Evolutionary conservation across 1,140 invertebrate species (phyloP).

Genomic region (Palaemon carinicauda): DNA sequence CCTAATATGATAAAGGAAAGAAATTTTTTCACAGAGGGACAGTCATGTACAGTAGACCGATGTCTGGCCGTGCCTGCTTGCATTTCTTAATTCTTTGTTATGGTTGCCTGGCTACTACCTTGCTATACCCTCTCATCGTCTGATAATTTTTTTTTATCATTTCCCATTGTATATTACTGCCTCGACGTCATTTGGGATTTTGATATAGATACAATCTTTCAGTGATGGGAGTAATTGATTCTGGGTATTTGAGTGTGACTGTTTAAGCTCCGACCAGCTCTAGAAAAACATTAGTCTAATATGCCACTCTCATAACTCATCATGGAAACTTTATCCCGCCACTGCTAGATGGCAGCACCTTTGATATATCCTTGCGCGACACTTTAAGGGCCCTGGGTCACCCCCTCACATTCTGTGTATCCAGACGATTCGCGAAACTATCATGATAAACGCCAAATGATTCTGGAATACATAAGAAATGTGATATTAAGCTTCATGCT

Average conservation of each 20-base stretch:
- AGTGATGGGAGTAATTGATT: not conserved
- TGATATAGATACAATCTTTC: not conserved
- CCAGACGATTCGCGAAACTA: not conserved
- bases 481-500: no score
- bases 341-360: constrained; percentile 40
- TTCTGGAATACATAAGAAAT: not conserved
- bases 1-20: no score
- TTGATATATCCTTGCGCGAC: constrained; percentile 51
- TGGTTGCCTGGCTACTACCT: not conserved
- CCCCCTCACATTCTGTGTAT: not conserved
- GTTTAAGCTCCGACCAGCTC: not conserved
- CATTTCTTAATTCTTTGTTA: not conserved
- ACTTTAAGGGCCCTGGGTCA: constrained; percentile 22
- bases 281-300: constrained; percentile 12
- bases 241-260: constrained; percentile 3
- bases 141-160: not conserved
- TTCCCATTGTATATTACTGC: not conserved
- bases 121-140: not conserved
- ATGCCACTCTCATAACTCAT: constrained; percentile 52
- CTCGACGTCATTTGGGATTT: not conserved
- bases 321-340: constrained; percentile 7
- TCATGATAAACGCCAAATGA: no score
- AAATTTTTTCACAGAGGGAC: no score
- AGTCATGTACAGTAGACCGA: not conserved
- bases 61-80: not conserved